A percentile compares a stretch with the other conserved stretches of the same genome.
phyloP scores from a whole-genome alignment of 2,888 invertebrate species.

The Eupithecia tripunctaria region DNA sequence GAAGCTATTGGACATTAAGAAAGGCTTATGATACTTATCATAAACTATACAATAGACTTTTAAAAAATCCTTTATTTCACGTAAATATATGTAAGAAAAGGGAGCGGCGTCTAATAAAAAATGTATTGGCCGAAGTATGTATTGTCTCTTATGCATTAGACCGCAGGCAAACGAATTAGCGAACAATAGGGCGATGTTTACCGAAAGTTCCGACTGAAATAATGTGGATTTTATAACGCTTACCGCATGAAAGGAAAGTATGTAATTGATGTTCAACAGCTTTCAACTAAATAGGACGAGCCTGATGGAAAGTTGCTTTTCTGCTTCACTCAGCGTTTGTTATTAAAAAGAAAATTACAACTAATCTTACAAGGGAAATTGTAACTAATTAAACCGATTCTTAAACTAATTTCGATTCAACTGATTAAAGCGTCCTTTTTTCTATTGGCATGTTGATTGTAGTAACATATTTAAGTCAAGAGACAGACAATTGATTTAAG shows the following conservation, averaged over 20 bases:
- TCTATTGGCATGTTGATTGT: too few species aligned
- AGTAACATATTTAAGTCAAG: too few species aligned
- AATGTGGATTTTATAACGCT: conserved; percentile 65
- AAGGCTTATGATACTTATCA: too few species aligned
- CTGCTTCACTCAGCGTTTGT: not conserved
- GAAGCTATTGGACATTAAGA: too few species aligned
- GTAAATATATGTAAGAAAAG: too few species aligned
- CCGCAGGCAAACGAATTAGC: conserved; percentile 46
- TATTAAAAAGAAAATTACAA: not conserved
- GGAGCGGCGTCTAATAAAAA: too few species aligned
- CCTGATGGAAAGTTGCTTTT: conserved; percentile 1
- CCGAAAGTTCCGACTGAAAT: conserved; percentile 58
- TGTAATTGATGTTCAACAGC: conserved; percentile 44
- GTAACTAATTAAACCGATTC: not conserved
- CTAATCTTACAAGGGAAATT: not conserved
- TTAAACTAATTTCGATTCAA: too few species aligned
- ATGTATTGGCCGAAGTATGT: too few species aligned
- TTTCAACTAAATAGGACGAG: conserved; percentile 16
- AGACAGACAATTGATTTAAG: too few species aligned
- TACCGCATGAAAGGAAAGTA: conserved; percentile 51
- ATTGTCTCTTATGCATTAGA: conserved; percentile 20
- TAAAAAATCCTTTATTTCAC: too few species aligned
- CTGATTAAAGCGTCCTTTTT: too few species aligned
- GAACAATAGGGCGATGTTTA: conserved; percentile 71
- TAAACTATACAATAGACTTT: too few species aligned